Evolutionary conservation across 2,113 vertebrate species (phyloP), one percentile per base, ranked within the genome.

Genomic region (Haemorhous mexicanus): DNA sequence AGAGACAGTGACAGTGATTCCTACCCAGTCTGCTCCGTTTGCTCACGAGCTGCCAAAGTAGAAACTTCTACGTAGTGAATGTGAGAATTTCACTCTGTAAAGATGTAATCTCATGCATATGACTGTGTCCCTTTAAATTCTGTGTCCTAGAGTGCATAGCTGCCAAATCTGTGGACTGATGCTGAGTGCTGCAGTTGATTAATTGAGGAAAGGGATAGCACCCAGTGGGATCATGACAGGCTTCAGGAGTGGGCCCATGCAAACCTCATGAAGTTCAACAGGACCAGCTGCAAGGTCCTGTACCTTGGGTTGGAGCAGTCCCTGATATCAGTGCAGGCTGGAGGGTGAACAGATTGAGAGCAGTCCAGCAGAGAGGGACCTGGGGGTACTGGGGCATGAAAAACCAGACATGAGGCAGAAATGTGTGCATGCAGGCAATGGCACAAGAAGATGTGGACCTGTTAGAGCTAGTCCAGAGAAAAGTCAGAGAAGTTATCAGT

Each of bases 91-190:
- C 41, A 46, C 55, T 44, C 1, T 46, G 22, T 50, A 13, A 78
- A 84, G 67, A 27, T 37, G 26, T 21, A 4, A 55, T 61, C 61
- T 92, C 11, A 1, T 66, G 44, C 26, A 1, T 84, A 80, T 66
- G 80, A 91, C 87, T 43, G 86, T 95, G 93, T 94, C 95, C 94
- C 95, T 95, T 96, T 96, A 95, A 95, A 93, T 93, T 56, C 58
- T 20, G 3, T 7, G 1, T 37, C 32, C 35, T 77, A 24, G 72
- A 58, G 50, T 2, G 8, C 24, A 24, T 8, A 75, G 64, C 43
- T 93, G 52, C 68, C 24, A 64, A 72, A 92, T 79, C 56, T 72
- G 23, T 0, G 2, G 49, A 16, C 27, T 28, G 28, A 8, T 87
- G n/a, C 32, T 13, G 63, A 47, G 53, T 30, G 72, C 50, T 74